Conservation (phyloP, 2,113 vertebrate genomes). For the Orcinus orca region DNA sequence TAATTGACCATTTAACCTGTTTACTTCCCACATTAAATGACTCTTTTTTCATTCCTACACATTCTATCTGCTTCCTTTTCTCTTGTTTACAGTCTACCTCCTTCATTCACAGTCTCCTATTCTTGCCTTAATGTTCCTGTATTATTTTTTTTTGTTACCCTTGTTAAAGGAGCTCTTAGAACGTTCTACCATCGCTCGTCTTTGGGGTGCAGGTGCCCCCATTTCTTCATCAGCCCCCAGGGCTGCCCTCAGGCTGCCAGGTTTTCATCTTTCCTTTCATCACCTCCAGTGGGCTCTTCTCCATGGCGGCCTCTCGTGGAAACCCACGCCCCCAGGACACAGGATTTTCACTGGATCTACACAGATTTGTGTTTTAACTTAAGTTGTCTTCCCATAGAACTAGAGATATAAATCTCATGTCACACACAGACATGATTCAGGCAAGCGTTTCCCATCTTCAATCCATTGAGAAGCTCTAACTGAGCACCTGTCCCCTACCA, state of each 20-base stretch:
- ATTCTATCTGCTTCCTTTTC: background rate
- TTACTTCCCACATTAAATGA: background rate
- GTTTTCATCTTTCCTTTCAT: background rate
- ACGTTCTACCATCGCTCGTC: fast-evolving
- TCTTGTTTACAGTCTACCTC: background rate
- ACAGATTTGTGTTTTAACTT: too few species aligned
- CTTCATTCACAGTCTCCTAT: background rate
- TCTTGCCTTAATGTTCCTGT: background rate
- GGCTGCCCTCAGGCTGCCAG: background rate
- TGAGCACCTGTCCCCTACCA: fast-evolving
- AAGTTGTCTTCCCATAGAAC: background rate
- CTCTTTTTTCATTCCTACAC: background rate
- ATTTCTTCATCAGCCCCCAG: background rate
- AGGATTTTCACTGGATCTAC: background rate
- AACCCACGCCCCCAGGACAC: fast-evolving
- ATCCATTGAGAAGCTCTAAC: too few species aligned
- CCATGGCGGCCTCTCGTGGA: background rate
- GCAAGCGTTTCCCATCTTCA: background rate
- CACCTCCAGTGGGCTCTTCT: background rate
- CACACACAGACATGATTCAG: fast-evolving
- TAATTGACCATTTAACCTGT: background rate
- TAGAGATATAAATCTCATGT: background rate
- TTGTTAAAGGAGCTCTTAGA: background rate
- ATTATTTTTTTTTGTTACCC: background rate
- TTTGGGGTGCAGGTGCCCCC: too few species aligned